Evolutionary conservation across 2,888 invertebrate species (phyloP), one percentile per base, ranked within the genome.

Genomic region (Lydus trimaculatus): DNA sequence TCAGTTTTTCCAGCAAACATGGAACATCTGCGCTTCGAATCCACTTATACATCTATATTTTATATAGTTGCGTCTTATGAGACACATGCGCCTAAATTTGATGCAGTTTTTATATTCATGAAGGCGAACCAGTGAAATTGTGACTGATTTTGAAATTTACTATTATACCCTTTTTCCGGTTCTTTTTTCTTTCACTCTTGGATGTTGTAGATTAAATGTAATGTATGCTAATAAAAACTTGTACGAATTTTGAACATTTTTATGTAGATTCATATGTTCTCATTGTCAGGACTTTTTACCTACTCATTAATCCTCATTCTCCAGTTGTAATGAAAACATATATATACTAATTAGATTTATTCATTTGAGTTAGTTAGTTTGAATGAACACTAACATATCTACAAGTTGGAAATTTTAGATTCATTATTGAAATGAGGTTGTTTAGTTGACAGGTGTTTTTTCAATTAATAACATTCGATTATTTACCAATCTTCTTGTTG

Each of bases 311-410:
- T 82, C 75, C 80, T 82, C 79, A 81, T 81, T 82, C 76, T 67
- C 67, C 63, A 67, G 73, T 75, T 73, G 76, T 75, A 78, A 76
- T 76, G 77, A 78, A 81, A 81, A 80, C 4, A 36, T 15, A 48
- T 5, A 48, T 20, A n/a, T 79, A 76, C 80, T 81, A 82, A 82
- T 81, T 82, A 80, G 80, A 78, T 80, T 81, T 80, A 80, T 80
- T 80, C 80, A 81, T 81, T 81, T 81, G 76, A 79, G 80, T 81
- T 81, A 80, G 79, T 80, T 81, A 80, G 48, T n/a, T n/a, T n/a
- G n/a, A n/a, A n/a, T n/a, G n/a, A n/a, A n/a, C n/a, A n/a, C n/a
- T n/a, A n/a, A n/a, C n/a, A n/a, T n/a, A n/a, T n/a, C n/a, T n/a
- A n/a, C n/a, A n/a, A n/a, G n/a, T 48, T 36, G 36, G 15, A 36